A percentile compares a stretch with the other conserved stretches of the same genome.
Evolutionary conservation across 1,140 invertebrate species (phyloP).

Genomic region (Brachionus calyciflorus): DNA sequence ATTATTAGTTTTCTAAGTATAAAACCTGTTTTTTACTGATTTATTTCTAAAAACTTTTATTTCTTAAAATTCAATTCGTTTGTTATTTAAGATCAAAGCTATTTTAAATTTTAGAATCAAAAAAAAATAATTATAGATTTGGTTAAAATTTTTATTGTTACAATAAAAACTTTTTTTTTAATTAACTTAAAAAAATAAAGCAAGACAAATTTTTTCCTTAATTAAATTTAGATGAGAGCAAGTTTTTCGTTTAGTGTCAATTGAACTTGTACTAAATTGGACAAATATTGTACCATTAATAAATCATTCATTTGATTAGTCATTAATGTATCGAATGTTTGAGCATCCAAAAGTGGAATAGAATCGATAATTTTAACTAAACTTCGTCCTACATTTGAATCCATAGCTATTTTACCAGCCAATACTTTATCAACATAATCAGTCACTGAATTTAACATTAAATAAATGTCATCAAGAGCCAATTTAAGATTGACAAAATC

Average conservation of each 20-base stretch:
- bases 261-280: constrained; percentile 91
- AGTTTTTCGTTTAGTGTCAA: constrained; percentile 90
- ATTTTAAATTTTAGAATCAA: no score
- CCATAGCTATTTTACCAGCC: constrained; percentile 67
- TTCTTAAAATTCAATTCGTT: no score
- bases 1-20: no score
- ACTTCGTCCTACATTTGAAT: constrained; percentile 74
- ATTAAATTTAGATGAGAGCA: constrained; percentile 60
- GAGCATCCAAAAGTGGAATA: constrained; percentile 79
- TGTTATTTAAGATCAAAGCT: no score
- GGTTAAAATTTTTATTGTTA: constrained; percentile 28
- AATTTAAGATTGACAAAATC: constrained; percentile 82
- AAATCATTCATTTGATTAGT: constrained; percentile 93
- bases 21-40: no score
- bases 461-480: constrained; percentile 72
- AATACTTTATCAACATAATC: constrained; percentile 77
- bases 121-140: neutral
- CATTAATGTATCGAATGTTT: constrained; percentile 89
- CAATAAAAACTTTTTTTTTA: constrained; percentile 6
- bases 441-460: constrained; percentile 75
- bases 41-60: no score
- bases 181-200: neutral
- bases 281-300: constrained; percentile 89
- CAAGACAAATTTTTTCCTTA: no score
- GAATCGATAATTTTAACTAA: constrained; percentile 83